Evolutionary conservation across 2,888 invertebrate species (phyloP).

Genomic region (Leptinotarsa peninsularis): DNA sequence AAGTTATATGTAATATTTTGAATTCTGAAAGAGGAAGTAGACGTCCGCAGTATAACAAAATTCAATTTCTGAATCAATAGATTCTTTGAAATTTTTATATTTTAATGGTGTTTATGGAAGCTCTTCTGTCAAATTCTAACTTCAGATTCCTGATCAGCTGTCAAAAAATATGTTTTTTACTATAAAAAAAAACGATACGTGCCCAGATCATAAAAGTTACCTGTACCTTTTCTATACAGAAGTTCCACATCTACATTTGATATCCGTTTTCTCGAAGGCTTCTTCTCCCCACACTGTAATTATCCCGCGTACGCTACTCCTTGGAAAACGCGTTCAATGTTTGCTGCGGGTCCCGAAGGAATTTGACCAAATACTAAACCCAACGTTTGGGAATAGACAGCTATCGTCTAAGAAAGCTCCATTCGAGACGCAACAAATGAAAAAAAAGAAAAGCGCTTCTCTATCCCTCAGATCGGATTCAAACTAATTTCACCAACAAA

Average conservation of each 20-base stretch:
- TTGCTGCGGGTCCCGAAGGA: constrained; percentile 23
- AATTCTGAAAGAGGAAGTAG: too few species aligned
- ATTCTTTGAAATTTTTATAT: too few species aligned
- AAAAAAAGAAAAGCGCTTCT: constrained; percentile 5
- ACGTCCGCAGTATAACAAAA: too few species aligned
- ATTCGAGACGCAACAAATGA: constrained; percentile 17
- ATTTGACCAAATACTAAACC: constrained; percentile 27
- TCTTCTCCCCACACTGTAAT: constrained; percentile 1
- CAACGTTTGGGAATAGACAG: constrained; percentile 20
- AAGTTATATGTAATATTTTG: too few species aligned
- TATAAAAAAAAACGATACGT: too few species aligned
- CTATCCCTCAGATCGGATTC: constrained; percentile 15
- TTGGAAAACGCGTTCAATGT: constrained; percentile 20
- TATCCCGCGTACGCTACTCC: constrained; percentile 5
- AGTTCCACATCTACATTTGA: not conserved
- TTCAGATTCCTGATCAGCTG: too few species aligned
- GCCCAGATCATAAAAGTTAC: too few species aligned
- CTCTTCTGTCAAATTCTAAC: too few species aligned
- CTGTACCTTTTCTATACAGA: not conserved
- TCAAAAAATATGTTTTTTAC: too few species aligned
- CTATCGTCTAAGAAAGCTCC: constrained; percentile 12
- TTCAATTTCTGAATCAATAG: too few species aligned
- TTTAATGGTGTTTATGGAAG: too few species aligned
- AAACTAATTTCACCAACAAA: constrained; percentile 6
- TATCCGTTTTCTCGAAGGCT: not conserved